Evolutionary conservation across 1,140 invertebrate species (phyloP), one percentile per base, ranked within the genome.

Genomic region (Eurosta solidaginis): DNA sequence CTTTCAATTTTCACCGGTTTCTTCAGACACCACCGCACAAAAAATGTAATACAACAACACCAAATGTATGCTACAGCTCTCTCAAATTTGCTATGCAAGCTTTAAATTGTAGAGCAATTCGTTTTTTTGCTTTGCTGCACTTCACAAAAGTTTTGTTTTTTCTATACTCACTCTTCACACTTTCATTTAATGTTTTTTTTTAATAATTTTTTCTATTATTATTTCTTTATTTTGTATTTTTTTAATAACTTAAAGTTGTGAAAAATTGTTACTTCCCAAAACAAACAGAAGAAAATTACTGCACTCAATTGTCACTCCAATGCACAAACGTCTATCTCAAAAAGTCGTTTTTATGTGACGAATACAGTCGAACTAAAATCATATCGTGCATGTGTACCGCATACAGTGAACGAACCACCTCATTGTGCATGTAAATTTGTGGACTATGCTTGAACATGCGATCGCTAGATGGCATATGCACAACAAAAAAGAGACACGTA

Each of bases 401-500:
- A n/a, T n/a, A n/a, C 36, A 20, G 27, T 17, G 12, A 36, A 1
- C 7, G 29, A 10, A 12, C 33, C 20, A n/a, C n/a, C n/a, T n/a
- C n/a, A n/a, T n/a, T n/a, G n/a, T n/a, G 20, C 50, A 54, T 22
- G 20, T 22, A 42, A 7, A 52, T 52, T 52, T 68, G 36, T 68
- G 59, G 59, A 68, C 20, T 20, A 33, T 36, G 40, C 22, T 42
- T 29, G 33, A 40, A 40, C 33, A 3, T 33, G 2, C n/a, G 59
- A 68, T 68, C 59, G 4, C 12, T 63, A 29, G 54, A 63, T 14
- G 12, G 29, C 29, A 14, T n/a, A 2, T 33, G 10, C 17, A 9
- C 17, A 17, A 40, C 59, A 68, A 68, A 68, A n/a, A 68, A 68
- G 59, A 68, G 59, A 68, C 59, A 68, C 2, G 59, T n/a, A 68